Conservation (phyloP, 2,888 invertebrate genomes). For the Diabrotica balteata region DNA sequence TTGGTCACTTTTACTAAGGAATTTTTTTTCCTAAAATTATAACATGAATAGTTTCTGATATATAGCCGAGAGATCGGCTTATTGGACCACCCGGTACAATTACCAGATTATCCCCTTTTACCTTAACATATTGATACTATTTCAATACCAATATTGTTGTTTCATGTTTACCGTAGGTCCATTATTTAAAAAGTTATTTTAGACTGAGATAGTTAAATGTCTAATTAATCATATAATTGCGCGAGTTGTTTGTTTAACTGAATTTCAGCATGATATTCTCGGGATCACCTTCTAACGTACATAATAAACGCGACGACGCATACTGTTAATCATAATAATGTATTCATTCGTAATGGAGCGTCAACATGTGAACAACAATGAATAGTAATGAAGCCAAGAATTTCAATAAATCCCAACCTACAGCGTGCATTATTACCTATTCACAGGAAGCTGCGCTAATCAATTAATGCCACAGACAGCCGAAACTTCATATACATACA, state of each 20-base stretch:
- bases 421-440: constrained; percentile 33
- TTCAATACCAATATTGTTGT: too few species aligned
- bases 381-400: constrained; percentile 37
- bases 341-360: constrained; percentile 29
- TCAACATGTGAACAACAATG: constrained; percentile 36
- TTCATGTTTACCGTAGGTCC: too few species aligned
- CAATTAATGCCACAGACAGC: constrained; percentile 35
- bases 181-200: too few species aligned
- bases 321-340: constrained; percentile 25
- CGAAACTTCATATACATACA: constrained; percentile 28
- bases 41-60: too few species aligned
- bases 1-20: too few species aligned
- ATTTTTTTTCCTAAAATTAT: too few species aligned
- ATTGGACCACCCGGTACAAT: too few species aligned
- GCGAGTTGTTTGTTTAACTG: constrained; percentile 1
- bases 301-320: constrained; percentile 22
- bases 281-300: constrained; percentile 12
- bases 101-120: too few species aligned
- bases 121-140: too few species aligned
- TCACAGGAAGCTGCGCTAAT: constrained; percentile 33
- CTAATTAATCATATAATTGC: background rate
- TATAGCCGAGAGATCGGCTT: too few species aligned
- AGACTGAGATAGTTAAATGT: too few species aligned
- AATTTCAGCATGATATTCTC: constrained; percentile 12
- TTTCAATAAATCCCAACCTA: constrained; percentile 37